A percentile compares a stretch with the other conserved stretches of the same genome.
phyloP scores from a whole-genome alignment of 2,113 vertebrate species.

The Zeus faber region DNA sequence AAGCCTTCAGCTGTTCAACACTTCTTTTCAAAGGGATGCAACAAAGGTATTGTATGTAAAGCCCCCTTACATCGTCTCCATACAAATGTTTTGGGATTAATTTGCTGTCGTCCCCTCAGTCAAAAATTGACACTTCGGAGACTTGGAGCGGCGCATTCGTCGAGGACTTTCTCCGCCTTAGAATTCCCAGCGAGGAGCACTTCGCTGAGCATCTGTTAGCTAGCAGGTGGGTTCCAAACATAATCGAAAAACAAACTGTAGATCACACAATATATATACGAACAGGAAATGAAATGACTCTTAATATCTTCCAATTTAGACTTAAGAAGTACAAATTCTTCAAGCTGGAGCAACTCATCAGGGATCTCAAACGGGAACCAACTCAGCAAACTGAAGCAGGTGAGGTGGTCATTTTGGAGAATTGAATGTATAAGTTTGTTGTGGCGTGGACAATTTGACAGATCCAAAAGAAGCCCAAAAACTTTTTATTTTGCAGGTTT shows the following conservation, averaged over 20 bases:
- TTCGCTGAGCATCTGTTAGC: conserved; percentile 60
- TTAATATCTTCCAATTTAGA: conserved; percentile 41
- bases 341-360: conserved; percentile 67
- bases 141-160: conserved; percentile 43
- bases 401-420: conserved; percentile 21
- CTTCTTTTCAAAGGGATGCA: conserved; percentile 54
- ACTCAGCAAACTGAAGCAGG: conserved; percentile 26
- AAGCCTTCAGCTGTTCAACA: conserved; percentile 66
- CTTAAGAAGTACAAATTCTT: conserved; percentile 73
- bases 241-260: neutral
- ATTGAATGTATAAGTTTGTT: neutral
- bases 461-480: neutral
- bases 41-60: conserved; percentile 47
- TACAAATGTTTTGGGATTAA: too few relatives aligned
- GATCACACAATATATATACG: conserved; percentile 1
- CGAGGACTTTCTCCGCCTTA: conserved; percentile 69
- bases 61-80: conserved; percentile 16
- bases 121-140: conserved; percentile 35
- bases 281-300: too few relatives aligned
- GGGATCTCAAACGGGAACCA: conserved; percentile 42
- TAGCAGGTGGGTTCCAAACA: conserved; percentile 64
- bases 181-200: conserved; percentile 51
- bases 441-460: neutral
- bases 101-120: conserved; percentile 24
- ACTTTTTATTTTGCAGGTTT: conserved; percentile 41